phyloP scores from a whole-genome alignment of 2,797 vertebrate species.

The Eulemur albifrons region DNA sequence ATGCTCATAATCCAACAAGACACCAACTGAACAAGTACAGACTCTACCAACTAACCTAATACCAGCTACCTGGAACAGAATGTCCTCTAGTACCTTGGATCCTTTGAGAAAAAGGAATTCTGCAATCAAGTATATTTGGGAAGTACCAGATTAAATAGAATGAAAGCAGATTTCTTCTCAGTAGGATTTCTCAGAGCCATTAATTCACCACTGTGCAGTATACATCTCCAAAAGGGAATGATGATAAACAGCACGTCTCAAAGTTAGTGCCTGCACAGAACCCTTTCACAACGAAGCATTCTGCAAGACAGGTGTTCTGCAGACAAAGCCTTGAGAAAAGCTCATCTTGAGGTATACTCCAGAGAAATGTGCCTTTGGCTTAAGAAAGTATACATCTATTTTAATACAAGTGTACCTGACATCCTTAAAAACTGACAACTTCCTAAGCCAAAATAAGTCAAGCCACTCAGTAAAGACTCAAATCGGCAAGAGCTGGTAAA shows the following conservation, averaged over 20 bases:
- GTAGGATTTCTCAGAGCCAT: background rate
- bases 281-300: background rate
- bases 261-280: background rate
- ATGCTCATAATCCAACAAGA: background rate
- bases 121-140: background rate
- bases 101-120: background rate
- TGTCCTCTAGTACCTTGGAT: background rate
- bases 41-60: background rate
- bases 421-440: background rate
- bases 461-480: background rate
- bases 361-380: background rate
- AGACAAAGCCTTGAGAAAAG: background rate
- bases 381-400: background rate
- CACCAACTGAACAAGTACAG: background rate
- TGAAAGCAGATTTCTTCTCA: background rate
- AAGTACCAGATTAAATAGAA: conserved; percentile 14
- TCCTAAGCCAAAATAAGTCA: conserved; percentile 39
- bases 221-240: background rate
- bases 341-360: background rate
- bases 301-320: background rate
- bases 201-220: background rate
- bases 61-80: background rate
- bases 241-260: background rate
- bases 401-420: background rate
- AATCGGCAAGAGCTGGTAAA: conserved; percentile 18